A percentile compares a stretch with the other conserved stretches of the same genome.
These are phyloP conservation scores for Peromyscus maniculatus DNA, from an alignment of 2,113 vertebrate species.

Conservation along the genomic window DNA sequence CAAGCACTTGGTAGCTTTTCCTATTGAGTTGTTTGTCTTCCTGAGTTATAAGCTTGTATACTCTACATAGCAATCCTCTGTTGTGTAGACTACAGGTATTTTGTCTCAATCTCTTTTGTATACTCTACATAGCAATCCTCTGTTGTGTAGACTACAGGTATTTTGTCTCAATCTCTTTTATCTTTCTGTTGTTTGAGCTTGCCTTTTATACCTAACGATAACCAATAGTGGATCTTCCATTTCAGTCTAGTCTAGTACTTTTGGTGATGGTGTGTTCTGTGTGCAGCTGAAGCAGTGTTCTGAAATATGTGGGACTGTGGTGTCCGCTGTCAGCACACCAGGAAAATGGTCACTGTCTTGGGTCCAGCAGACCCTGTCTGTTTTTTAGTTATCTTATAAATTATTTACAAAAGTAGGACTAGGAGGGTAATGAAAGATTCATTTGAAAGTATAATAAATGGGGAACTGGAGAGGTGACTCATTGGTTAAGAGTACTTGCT, in stretches of 20 bases:
- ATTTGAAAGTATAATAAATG: not conserved
- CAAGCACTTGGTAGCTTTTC: not conserved
- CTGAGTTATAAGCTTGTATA: not conserved
- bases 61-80: not conserved
- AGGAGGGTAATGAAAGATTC: not conserved
- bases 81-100: not conserved
- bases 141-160: not conserved
- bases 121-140: not conserved
- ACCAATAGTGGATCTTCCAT: not conserved
- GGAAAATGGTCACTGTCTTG: conserved; percentile 23
- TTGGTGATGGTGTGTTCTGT: not conserved
- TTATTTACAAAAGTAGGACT: not conserved
- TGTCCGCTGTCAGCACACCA: not conserved
- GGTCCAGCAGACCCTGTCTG: not conserved
- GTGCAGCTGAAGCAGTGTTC: not conserved
- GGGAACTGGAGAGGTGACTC: not conserved
- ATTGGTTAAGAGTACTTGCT: not conserved
- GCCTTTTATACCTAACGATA: not conserved
- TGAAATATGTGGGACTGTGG: not conserved
- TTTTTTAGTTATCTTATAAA: conserved; percentile 26
- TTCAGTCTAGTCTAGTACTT: conserved; percentile 3
- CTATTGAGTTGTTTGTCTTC: not conserved
- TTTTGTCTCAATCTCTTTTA: not conserved
- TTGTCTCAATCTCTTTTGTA: not conserved
- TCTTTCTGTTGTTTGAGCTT: conserved; percentile 27